Conservation (phyloP, 2,797 vertebrate genomes). For the Sebastes melanostomus region DNA sequence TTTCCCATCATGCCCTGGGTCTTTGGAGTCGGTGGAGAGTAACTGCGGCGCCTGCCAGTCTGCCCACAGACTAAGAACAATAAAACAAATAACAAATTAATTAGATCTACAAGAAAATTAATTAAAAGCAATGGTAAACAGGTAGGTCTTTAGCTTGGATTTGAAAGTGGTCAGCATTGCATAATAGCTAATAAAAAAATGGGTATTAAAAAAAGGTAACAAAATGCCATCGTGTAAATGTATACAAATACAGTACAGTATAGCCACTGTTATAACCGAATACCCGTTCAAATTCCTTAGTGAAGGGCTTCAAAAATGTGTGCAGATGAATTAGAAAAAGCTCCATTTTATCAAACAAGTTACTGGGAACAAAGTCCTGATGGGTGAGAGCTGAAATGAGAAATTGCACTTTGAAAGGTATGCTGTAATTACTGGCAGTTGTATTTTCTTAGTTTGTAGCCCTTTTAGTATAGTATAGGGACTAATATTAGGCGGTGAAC, state of each 20-base stretch:
- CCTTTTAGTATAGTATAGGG: slow-evolving; percentile 28
- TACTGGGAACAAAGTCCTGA: slow-evolving; percentile 53
- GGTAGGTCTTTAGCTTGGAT: too few relatives aligned
- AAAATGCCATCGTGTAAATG: background rate
- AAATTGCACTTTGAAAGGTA: slow-evolving; percentile 79
- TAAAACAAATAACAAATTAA: too few relatives aligned
- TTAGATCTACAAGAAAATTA: too few relatives aligned
- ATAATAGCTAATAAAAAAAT: too few relatives aligned
- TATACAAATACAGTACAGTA: too few relatives aligned
- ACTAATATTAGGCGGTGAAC: background rate
- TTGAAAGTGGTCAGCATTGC: too few relatives aligned
- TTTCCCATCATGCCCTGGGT: too few relatives aligned
- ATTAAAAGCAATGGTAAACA: too few relatives aligned
- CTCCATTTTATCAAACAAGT: slow-evolving; percentile 46
- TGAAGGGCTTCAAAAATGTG: slow-evolving; percentile 63
- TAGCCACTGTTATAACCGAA: slow-evolving; percentile 31
- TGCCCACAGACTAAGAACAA: too few relatives aligned
- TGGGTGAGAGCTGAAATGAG: slow-evolving; percentile 66
- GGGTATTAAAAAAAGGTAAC: background rate
- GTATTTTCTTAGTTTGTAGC: slow-evolving; percentile 79
- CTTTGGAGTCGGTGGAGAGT: too few relatives aligned
- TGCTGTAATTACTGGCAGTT: slow-evolving; percentile 78
- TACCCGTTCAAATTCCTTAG: slow-evolving; percentile 15
- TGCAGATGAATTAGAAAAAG: slow-evolving; percentile 34
- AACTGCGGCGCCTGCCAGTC: too few relatives aligned